Conservation (phyloP, 2,113 vertebrate genomes). For the Mionectes macconnelli region DNA sequence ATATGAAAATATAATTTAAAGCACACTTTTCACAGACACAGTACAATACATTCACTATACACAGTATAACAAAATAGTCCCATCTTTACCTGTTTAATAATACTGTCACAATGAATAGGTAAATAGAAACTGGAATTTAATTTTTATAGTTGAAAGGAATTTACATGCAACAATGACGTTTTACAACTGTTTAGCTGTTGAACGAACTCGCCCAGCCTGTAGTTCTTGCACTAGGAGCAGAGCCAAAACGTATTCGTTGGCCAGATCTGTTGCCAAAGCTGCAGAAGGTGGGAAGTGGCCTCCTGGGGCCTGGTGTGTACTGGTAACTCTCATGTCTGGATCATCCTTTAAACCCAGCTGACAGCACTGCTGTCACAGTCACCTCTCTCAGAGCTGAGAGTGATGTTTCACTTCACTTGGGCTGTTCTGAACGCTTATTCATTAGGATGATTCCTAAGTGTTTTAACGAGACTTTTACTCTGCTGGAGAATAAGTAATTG, state of each 20-base stretch:
- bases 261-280: conserved; percentile 59
- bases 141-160: conserved; percentile 76
- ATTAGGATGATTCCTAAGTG: neutral
- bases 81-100: conserved; percentile 90
- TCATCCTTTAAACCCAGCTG: conserved; percentile 17
- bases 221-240: conserved; percentile 70
- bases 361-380: neutral
- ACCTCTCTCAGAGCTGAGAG: neutral
- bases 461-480: conserved; percentile 22
- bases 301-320: conserved; percentile 36
- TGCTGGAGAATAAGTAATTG: conserved; percentile 41
- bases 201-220: conserved; percentile 71
- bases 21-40: conserved; percentile 93
- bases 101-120: conserved; percentile 87
- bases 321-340: conserved; percentile 57
- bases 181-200: conserved; percentile 79
- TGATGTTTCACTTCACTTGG: neutral
- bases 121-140: conserved; percentile 79
- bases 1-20: conserved; percentile 99
- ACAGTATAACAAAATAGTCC: conserved; percentile 93
- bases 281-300: conserved; percentile 53
- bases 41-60: conserved; percentile 97
- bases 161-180: conserved; percentile 83
- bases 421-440: conserved; percentile 1
- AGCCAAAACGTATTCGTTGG: conserved; percentile 58